Evolutionary conservation across 2,113 vertebrate genomes (phyloP), one percentile per base, ranked within the genome.

Genomic region (Muntiacus reevesi): DNA sequence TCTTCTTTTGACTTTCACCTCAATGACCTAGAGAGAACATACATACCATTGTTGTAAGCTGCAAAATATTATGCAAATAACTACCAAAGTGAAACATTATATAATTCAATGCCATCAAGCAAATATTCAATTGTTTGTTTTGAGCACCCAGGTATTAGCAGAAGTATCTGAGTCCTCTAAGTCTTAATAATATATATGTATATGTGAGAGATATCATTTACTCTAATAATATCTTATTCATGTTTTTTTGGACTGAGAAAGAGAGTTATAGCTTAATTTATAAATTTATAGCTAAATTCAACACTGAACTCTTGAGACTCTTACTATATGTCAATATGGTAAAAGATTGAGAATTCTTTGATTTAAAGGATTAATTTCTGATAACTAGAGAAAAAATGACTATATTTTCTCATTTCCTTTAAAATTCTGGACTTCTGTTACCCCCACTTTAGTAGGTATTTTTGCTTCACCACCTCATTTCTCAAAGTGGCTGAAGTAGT

Each of bases 1-100:
- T 98, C 99, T 99, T 98, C 98, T 99, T 97, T 98, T 99, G 84
- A 99, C 99, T 97, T 99, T 99, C 71, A 99, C 99, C 98, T 99
- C 99, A 97, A 99, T 98, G 97, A 99, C 99, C 99, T 99, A 98
- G 52, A 96, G 96, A 97, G 97, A 33, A 90, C 64, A 98, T 54
- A 6, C 27, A 86, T 67, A 76, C 1, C 9, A 89, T 45, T 87
- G 33, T 40, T 81, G 33, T 91, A 92, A 87, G 40, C 43, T 91
- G 12, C 47, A 83, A 57, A 83, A 27, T 23, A 79, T 93, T 71
- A 74, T 40, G 21, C 78, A 60, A 92, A 33, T 71, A 64, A 62
- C n/a, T 45, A 60, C 45, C 40, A 21, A 87, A 97, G 50, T 86
- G 67, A 97, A 96, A 97, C 47, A 84, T 43, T 94, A 54, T 28